These are phyloP conservation scores for Cryptotis parvus DNA, from an alignment of 2,113 vertebrate species.

Conservation along the genomic window DNA sequence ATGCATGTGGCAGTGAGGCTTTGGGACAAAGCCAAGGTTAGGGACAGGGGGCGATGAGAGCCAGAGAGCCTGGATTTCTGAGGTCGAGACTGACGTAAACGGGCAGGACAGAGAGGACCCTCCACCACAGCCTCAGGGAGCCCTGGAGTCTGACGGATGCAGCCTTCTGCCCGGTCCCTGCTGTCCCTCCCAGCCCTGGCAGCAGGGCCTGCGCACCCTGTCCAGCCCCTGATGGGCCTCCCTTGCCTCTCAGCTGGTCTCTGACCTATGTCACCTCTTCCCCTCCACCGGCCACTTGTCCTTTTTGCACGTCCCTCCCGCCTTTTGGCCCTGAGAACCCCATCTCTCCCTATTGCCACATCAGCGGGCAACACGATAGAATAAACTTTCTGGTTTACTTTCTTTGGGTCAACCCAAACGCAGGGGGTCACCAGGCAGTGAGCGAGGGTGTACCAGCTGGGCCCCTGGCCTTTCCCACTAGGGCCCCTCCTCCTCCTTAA, in stretches of 20 bases:
- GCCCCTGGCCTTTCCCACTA: neutral
- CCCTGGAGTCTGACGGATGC: neutral
- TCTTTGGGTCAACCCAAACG: neutral
- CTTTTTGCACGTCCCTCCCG: neutral
- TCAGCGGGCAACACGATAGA: neutral
- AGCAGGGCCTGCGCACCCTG: neutral
- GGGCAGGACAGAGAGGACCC: neutral
- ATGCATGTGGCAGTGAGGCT: too few relatives aligned
- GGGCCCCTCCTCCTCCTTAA: neutral
- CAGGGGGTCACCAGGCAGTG: neutral
- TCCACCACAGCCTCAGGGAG: neutral
- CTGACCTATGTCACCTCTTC: neutral
- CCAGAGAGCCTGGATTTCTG: neutral
- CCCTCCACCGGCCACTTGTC: neutral
- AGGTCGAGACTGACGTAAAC: neutral
- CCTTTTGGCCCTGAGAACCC: neutral
- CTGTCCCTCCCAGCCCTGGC: fast-evolving
- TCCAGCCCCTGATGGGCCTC: neutral
- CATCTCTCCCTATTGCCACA: neutral
- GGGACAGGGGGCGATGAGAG: neutral
- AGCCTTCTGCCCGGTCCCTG: neutral
- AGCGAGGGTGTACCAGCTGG: too few relatives aligned
- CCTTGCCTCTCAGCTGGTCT: neutral
- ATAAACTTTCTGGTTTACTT: too few relatives aligned
- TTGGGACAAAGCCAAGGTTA: too few relatives aligned